These are phyloP conservation scores for Microplitis mediator DNA, from an alignment of 1,140 invertebrate genomes.

Conservation along the genomic window DNA sequence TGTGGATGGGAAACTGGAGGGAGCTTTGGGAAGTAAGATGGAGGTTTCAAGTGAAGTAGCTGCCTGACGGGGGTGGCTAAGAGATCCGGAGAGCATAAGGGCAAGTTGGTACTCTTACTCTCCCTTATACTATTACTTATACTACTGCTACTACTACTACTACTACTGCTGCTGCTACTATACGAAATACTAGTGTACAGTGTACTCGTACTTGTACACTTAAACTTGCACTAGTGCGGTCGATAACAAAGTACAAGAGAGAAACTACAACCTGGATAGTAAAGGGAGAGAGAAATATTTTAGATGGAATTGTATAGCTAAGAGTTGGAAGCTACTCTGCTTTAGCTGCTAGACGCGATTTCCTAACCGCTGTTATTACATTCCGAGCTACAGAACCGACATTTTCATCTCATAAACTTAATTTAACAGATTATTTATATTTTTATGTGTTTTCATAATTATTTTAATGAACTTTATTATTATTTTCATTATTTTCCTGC, in stretches of 20 bases:
- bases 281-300: too few relatives aligned
- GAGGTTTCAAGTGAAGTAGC: background rate
- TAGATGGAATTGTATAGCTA: background rate
- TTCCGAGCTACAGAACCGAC: background rate
- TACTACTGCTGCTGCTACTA: too few relatives aligned
- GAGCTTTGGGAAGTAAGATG: background rate
- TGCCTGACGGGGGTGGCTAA: conserved; percentile 13
- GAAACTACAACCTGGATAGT: background rate
- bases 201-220: too few relatives aligned
- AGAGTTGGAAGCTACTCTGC: background rate
- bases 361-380: conserved; percentile 18
- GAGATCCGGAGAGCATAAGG: conserved; percentile 32
- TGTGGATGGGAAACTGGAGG: background rate
- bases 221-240: conserved; percentile 24
- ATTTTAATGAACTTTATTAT: too few relatives aligned
- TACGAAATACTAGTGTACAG: too few relatives aligned
- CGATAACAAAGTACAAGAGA: conserved; percentile 39
- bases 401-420: too few relatives aligned
- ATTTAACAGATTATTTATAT: too few relatives aligned
- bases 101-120: conserved; percentile 29
- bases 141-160: too few relatives aligned
- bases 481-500: too few relatives aligned
- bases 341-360: conserved; percentile 3
- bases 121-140: too few relatives aligned
- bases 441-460: too few relatives aligned